These are phyloP conservation scores for Salvelinus alpinus DNA, from an alignment of 2,113 vertebrate species.

Conservation along the genomic window DNA sequence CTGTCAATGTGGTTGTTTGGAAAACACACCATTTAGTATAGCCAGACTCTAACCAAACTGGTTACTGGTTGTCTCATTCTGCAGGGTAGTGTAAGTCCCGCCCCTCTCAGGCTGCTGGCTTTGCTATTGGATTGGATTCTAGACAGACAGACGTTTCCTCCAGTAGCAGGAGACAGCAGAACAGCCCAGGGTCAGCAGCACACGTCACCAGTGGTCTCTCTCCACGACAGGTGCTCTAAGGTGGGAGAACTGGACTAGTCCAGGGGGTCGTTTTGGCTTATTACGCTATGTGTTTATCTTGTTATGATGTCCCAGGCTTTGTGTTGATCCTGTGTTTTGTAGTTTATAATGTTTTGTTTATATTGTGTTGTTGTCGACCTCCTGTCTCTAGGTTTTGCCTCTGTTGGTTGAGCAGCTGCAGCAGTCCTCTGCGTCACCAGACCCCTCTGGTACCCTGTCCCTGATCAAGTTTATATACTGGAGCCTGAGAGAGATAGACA, in stretches of 20 bases:
- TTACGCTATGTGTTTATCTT: neutral
- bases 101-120: constrained; percentile 74
- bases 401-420: constrained; percentile 81
- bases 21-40: constrained; percentile 28
- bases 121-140: constrained; percentile 86
- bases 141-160: constrained; percentile 66
- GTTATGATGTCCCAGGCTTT: neutral
- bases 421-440: constrained; percentile 72
- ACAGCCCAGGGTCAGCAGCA: constrained; percentile 39
- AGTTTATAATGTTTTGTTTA: constrained; percentile 1
- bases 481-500: constrained; percentile 79
- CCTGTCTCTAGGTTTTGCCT: constrained; percentile 77
- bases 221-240: constrained; percentile 82
- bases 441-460: constrained; percentile 71
- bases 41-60: constrained; percentile 29
- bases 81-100: constrained; percentile 66
- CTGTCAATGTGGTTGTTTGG: constrained; percentile 29
- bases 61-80: neutral
- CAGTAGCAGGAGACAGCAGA: constrained; percentile 51
- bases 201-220: constrained; percentile 48
- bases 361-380: neutral
- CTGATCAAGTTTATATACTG: constrained; percentile 82
- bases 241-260: constrained; percentile 53
- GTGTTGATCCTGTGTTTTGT: constrained; percentile 1
- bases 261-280: constrained; percentile 1